These are phyloP conservation scores for Sorex maritimensis DNA, from an alignment of 2,797 vertebrate species.

Conservation along the genomic window DNA sequence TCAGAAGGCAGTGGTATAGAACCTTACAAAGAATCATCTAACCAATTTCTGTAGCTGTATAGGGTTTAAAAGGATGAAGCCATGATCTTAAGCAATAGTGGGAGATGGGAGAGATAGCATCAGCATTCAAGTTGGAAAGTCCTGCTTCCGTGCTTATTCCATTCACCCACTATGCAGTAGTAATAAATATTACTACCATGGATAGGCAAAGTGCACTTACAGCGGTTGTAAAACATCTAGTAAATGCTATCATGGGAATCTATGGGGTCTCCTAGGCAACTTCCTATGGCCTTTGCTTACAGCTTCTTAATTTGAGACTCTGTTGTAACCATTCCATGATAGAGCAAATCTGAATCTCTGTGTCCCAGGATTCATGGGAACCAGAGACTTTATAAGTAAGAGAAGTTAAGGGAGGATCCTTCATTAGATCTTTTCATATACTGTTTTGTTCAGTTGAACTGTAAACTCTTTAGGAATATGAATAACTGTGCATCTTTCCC, in stretches of 20 bases:
- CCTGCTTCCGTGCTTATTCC: not conserved
- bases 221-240: constrained; percentile 11
- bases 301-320: constrained; percentile 9
- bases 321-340: not conserved
- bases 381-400: not conserved
- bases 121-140: not conserved
- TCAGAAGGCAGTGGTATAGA: not conserved
- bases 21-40: constrained; percentile 34
- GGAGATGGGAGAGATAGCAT: not conserved
- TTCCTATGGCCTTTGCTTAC: not conserved
- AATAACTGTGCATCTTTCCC: not conserved
- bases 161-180: not conserved
- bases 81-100: not conserved
- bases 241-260: not conserved
- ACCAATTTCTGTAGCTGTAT: constrained; percentile 26
- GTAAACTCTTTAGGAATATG: constrained; percentile 33
- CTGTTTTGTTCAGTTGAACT: not conserved
- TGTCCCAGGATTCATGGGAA: not conserved
- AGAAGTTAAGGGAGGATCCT: too few relatives aligned
- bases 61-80: not conserved
- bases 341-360: not conserved
- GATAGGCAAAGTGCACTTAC: not conserved
- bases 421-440: constrained; percentile 11
- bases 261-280: not conserved
- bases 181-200: not conserved